Conservation (phyloP, 2,797 vertebrate species). For the Podargus strigoides region DNA sequence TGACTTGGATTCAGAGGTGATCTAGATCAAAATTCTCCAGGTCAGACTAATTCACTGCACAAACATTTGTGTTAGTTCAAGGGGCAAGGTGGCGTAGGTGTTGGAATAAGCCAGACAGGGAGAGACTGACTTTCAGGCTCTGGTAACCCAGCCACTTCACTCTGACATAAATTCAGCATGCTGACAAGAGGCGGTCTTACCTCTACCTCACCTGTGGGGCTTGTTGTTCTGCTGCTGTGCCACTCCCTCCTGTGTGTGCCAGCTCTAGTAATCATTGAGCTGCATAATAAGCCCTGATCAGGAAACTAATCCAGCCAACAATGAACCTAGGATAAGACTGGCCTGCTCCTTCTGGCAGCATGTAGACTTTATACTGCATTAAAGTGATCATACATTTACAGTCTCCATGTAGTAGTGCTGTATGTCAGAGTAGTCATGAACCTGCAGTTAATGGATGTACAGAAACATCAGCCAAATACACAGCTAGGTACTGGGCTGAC, state of each 20-base stretch:
- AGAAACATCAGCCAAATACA: not conserved
- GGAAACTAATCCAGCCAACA: not conserved
- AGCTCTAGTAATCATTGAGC: not conserved
- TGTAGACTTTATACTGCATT: not conserved
- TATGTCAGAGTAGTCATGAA: not conserved
- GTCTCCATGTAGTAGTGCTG: not conserved
- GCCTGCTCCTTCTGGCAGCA: not conserved
- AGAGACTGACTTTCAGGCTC: not conserved
- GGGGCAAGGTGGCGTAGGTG: fast-evolving
- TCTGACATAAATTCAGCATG: not conserved
- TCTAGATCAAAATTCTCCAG: not conserved
- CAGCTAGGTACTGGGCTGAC: not conserved
- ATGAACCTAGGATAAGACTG: not conserved
- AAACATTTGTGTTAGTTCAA: not conserved
- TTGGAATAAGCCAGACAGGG: not conserved
- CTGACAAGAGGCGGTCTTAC: not conserved
- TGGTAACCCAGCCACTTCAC: not conserved
- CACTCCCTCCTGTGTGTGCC: not conserved
- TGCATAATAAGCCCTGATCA: not conserved
- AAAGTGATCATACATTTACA: not conserved
- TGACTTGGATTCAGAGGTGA: not conserved
- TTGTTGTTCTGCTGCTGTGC: not conserved
- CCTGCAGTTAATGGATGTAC: not conserved
- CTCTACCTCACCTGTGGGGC: not conserved
- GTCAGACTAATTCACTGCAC: not conserved